Conservation (phyloP, 1,140 invertebrate species). For the Drosophila virilis region DNA sequence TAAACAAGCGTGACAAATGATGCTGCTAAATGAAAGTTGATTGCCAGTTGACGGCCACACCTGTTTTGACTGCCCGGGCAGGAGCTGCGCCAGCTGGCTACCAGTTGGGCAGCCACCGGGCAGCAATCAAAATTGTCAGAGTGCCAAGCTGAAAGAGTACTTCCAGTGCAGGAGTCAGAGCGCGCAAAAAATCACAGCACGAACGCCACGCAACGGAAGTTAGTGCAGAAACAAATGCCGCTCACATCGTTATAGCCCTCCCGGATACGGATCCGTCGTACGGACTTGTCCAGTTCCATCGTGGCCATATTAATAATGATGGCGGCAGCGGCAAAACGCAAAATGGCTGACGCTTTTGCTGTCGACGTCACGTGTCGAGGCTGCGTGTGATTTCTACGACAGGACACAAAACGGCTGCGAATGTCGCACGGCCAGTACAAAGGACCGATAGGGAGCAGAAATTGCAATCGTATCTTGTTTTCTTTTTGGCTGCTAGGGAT, state of each 20-base stretch:
- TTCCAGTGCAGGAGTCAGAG: neutral
- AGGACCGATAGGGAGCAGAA: constrained; percentile 13
- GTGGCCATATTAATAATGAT: constrained; percentile 75
- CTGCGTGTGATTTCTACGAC: constrained; percentile 71
- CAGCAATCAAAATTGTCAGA: constrained; percentile 71
- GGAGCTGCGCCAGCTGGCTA: constrained; percentile 10
- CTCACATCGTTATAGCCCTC: constrained; percentile 31
- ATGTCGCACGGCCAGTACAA: constrained; percentile 25
- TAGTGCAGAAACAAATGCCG: constrained; percentile 50
- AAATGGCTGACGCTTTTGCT: constrained; percentile 60
- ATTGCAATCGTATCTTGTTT: constrained; percentile 33
- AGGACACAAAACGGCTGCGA: constrained; percentile 50
- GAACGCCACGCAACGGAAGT: constrained; percentile 65
- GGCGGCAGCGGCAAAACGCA: constrained; percentile 62
- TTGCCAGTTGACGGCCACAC: constrained; percentile 80
- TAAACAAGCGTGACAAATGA: constrained; percentile 82
- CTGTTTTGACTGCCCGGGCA: constrained; percentile 48
- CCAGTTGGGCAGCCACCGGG: constrained; percentile 22
- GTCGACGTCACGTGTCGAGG: constrained; percentile 67
- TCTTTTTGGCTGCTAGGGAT: constrained; percentile 7
- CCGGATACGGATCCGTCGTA: neutral
- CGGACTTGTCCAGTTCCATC: constrained; percentile 8
- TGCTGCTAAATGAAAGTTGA: constrained; percentile 82
- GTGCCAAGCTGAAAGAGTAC: constrained; percentile 19
- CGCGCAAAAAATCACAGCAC: constrained; percentile 53